Base-by-base conservation (phyloP, 2,797 vertebrate species). In the Etheostoma nigrum region DNA sequence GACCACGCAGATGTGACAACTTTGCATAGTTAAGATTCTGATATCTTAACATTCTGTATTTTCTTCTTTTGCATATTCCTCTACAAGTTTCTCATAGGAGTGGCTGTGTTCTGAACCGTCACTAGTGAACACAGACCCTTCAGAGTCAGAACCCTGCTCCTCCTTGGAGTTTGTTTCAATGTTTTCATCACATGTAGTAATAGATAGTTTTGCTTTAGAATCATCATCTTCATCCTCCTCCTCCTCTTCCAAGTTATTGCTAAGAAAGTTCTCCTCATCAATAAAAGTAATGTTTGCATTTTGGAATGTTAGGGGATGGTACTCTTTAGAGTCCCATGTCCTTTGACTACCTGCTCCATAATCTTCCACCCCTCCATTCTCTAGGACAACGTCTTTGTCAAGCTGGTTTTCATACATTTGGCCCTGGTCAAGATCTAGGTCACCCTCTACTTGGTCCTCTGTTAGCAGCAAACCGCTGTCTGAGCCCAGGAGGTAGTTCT, bases 51-150 rank as follows among this genome's bases (percentile, higher is more conserved):
- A 87, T 72, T 95, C 94, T 15, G 92, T 96, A 69, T 96, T 95
- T 70, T 94, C 95, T 49, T 97, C 95, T 84, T 97, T 97, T 10
- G 95, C 94, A 67, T 97, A 98, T 54, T 98, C 97, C 30, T 99
- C 97, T 63, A 97, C 95, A 11, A 99, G 95, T 78, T 97, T 96
- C 78, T 99, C 97, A 0, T 99, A 99, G 57, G 97, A 98, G 91
- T 95, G 94, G 6, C 93, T 93, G 65, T 95, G 92, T 77, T 98
- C 96, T 0, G 95, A 95, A 51, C 95, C 85, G 0, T 97, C 97
- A 81, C 93, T 96, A 13, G 96, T 97, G 90, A 98, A 98, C 25
- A 97, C 95, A 0, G 97, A 97, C 47, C 94, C 96, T 18, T 97
- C 96, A 0, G 96, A 96, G 82, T 97, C 97, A 0, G 96, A 98